Base-by-base conservation (phyloP, 2,888 invertebrate species). In the Coenonympha arcania region DNA sequence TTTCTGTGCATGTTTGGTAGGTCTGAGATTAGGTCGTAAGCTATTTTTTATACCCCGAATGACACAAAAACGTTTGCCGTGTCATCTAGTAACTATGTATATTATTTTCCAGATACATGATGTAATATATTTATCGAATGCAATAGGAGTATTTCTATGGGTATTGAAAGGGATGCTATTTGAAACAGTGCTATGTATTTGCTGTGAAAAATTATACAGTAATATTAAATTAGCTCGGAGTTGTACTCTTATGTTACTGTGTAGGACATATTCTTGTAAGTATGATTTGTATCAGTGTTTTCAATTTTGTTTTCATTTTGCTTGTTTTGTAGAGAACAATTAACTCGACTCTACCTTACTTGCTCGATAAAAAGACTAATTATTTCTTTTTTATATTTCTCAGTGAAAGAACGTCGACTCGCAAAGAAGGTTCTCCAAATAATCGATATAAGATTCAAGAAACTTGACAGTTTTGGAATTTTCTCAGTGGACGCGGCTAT, bases 401-500 rank as follows among this genome's bases (percentile, higher is more conserved):
- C 54, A 63, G 63, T 19, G n/a, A 42, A 9, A 3, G 48, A 53
- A 5, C 34, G 49, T 9, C 50, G 40, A 18, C 56, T 60, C 3
- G 43, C 54, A 1, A 60, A 59, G 22, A 57, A 49, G 28, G 45
- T 60, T 2, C 6, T 61, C 4, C 49, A 60, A 4, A 20, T 51
- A 3, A 54, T 44, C 15, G 24, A 42, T 1, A 47, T 44, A 1
- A 45, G 50, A 2, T 48, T 46, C 8, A 45, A 43, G 5, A 55
- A 58, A 18, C 19, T 60, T 6, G 54, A 33, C 6, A 53, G 56
- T 9, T 60, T 43, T 9, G 56, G 61, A 8, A 34, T 64, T 1
- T 58, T 61, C 24, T 48, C 43, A 0, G 49, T 66, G 0, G 56
- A 65, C 15, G 62, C 58, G 0, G 30, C 33, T 0, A 36, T 66